Conservation (phyloP, 2,888 invertebrate species). For the Ophraella communa region DNA sequence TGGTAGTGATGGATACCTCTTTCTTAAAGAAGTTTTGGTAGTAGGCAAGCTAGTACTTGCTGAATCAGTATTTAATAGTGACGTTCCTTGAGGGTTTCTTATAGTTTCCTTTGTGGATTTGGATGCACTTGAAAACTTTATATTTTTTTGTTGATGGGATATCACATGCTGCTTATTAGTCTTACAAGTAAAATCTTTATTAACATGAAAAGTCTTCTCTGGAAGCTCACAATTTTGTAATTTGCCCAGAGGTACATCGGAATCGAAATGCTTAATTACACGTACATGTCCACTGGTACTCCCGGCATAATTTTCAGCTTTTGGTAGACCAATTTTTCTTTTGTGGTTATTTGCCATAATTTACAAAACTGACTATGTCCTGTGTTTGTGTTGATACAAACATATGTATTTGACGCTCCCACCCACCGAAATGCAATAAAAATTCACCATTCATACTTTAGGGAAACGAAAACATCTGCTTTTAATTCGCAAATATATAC, state of each 20-base stretch:
- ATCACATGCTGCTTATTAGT: neutral
- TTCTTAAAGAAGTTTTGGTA: neutral
- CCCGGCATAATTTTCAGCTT: neutral
- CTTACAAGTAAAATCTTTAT: neutral
- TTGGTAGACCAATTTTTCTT: neutral
- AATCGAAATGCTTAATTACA: slow-evolving; percentile 29
- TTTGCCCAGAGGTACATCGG: slow-evolving; percentile 16
- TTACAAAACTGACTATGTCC: neutral
- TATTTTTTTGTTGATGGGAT: neutral
- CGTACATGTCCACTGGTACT: neutral
- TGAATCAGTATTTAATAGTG: neutral
- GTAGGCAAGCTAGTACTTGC: neutral
- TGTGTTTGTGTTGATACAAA: neutral
- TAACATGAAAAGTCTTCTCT: slow-evolving; percentile 18
- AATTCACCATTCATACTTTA: neutral
- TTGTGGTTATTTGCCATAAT: neutral
- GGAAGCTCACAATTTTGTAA: slow-evolving; percentile 26
- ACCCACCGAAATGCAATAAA: neutral
- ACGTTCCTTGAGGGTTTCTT: neutral
- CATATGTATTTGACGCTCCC: neutral
- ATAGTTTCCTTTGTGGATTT: neutral
- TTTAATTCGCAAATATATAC: neutral
- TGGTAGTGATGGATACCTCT: neutral
- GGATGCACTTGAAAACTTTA: neutral
- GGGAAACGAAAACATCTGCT: neutral